Evolutionary conservation across 1,140 invertebrate genomes (phyloP), one percentile per base, ranked within the genome.

Genomic region (Drosophila kepulauana): DNA sequence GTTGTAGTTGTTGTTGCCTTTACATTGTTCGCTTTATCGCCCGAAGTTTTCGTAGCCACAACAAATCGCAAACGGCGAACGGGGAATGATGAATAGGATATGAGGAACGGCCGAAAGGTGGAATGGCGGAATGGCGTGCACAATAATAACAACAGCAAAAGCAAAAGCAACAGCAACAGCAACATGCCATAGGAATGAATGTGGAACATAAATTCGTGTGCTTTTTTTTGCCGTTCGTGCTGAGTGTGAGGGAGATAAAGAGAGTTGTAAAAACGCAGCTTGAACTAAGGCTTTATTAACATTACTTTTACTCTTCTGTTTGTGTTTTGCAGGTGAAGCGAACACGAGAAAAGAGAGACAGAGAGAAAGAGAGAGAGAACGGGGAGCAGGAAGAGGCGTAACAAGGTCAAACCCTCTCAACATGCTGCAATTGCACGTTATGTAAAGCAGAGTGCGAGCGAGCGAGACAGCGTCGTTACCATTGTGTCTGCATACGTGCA

Each of bases 1-100:
- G 20, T 25, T 75, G 33, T 43, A 57, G 30, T 61, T 54, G 28
- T 43, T 54, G 56, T 20, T 61, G 52, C 46, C 20, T 51, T 58
- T 52, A 66, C 58, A 64, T 64, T 75, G 63, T 84, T 68, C 41
- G 71, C 81, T 75, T 82, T 82, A 82, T 84, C 77, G 81, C 63
- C 43, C 58, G 79, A 79, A 67, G 79, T 76, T 75, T 58, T 54
- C 28, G 66, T 67, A 84, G 76, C 75, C 75, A 79, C 75, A 82
- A 82, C 75, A 82, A 82, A 66, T 82, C 76, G 62, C 75, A 58
- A 75, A 43, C 58, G 68, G 28, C 56, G 68, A 59, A 66, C 28
- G 46, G 41, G 70, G 56, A 68, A 62, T 74, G 71, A 62, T 57
- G 71, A 74, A 74, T 62, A 46, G 71, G 48, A 74, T 46, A 48